Conservation (phyloP, 1,140 invertebrate species). For the Platorchestia sp. region DNA sequence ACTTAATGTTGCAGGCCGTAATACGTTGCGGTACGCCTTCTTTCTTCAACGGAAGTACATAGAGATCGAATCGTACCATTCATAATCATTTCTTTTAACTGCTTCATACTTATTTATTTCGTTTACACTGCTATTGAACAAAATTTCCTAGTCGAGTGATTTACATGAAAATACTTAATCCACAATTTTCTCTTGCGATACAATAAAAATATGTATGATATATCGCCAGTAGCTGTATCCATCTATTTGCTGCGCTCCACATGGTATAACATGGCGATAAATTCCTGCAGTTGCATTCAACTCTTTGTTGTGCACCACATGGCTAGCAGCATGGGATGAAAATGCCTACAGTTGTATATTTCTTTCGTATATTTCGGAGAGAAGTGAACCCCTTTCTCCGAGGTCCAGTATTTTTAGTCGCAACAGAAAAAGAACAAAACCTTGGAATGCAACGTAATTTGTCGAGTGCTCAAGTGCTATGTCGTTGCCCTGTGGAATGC, state of each 20-base stretch:
- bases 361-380: neutral
- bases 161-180: neutral
- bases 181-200: neutral
- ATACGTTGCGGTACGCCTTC: neutral
- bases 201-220: neutral
- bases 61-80: neutral
- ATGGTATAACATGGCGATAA: too few relatives aligned
- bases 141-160: neutral
- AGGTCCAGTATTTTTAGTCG: neutral
- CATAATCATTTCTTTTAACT: neutral
- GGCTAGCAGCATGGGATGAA: neutral
- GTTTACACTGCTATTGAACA: neutral
- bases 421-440: neutral
- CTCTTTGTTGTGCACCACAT: too few relatives aligned
- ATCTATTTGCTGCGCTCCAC: too few relatives aligned
- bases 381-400: neutral
- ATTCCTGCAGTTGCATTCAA: too few relatives aligned
- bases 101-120: neutral
- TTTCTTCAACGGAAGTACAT: neutral
- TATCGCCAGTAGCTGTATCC: too few relatives aligned
- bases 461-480: constrained; percentile 13
- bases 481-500: neutral
- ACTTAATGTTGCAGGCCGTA: neutral
- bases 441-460: constrained; percentile 3
- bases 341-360: neutral